phyloP scores from a whole-genome alignment of 2,888 invertebrate species.

The Polymixis lichenea region DNA sequence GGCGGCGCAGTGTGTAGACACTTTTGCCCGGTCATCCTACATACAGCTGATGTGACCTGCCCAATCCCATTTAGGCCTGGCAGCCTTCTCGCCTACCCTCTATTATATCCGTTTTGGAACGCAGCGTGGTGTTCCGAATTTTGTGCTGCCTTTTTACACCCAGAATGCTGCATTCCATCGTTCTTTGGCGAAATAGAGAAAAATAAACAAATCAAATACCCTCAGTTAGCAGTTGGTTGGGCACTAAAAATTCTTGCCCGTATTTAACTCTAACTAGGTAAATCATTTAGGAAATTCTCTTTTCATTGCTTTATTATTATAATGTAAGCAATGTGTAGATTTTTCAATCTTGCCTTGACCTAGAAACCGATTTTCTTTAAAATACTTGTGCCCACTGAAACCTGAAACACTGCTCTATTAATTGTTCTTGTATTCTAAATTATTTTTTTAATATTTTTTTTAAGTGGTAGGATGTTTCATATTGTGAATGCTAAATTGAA shows the following conservation, averaged over 20 bases:
- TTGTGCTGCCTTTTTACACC: no score
- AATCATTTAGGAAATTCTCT: conserved; percentile 27
- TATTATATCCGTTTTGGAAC: no score
- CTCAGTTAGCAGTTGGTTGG: neutral
- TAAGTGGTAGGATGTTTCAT: neutral
- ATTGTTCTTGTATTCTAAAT: conserved; percentile 13
- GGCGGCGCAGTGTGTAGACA: no score
- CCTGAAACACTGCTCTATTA: conserved; percentile 7
- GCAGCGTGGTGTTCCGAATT: no score
- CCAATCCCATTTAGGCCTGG: no score
- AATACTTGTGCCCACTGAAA: conserved; percentile 14
- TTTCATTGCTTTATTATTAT: conserved; percentile 14
- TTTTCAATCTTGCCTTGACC: conserved; percentile 56
- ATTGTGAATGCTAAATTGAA: no score
- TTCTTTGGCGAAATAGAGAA: no score
- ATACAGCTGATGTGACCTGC: no score
- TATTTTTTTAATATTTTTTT: conserved; percentile 13
- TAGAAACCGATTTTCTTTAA: conserved; percentile 44
- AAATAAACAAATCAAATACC: neutral
- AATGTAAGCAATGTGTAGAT: conserved; percentile 32
- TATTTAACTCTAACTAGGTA: neutral
- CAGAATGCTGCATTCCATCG: no score
- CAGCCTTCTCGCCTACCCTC: no score
- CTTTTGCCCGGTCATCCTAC: no score
- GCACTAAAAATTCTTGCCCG: conserved; percentile 10